These are phyloP conservation scores for Pseudochirops corinnae DNA, from an alignment of 2,797 vertebrate species.

Conservation along the genomic window DNA sequence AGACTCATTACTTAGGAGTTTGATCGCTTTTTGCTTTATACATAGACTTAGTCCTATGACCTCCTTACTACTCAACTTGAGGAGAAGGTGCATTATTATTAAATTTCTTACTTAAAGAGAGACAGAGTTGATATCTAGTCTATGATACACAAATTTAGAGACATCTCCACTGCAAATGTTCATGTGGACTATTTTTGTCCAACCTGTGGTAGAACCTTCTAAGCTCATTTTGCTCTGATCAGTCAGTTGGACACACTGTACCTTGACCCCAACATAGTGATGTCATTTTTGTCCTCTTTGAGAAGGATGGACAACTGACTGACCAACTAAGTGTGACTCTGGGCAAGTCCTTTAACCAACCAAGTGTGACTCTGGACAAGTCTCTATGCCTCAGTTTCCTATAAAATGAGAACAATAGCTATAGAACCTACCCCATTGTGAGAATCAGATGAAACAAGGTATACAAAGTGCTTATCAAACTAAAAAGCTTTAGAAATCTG, in stretches of 20 bases:
- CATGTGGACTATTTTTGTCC: neutral
- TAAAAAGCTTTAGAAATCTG: neutral
- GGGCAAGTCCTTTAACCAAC: too few species aligned
- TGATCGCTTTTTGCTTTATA: neutral
- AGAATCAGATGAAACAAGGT: neutral
- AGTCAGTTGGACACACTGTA: neutral
- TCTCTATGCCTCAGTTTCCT: neutral
- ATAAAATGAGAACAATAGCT: neutral
- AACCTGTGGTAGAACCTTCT: neutral
- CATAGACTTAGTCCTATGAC: neutral
- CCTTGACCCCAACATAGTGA: neutral
- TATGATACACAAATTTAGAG: neutral
- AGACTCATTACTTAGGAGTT: neutral
- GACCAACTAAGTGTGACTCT: neutral
- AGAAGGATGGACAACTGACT: neutral
- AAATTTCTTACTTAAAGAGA: neutral
- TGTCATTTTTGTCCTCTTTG: neutral
- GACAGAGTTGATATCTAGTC: neutral
- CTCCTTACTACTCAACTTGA: neutral
- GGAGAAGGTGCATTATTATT: neutral
- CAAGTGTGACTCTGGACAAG: neutral
- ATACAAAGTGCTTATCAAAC: neutral
- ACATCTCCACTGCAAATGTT: neutral
- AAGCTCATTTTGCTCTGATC: neutral
- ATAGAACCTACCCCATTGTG: neutral